These are phyloP conservation scores for Eristalinus sepulchralis DNA, from an alignment of 2,888 invertebrate species.

Conservation along the genomic window DNA sequence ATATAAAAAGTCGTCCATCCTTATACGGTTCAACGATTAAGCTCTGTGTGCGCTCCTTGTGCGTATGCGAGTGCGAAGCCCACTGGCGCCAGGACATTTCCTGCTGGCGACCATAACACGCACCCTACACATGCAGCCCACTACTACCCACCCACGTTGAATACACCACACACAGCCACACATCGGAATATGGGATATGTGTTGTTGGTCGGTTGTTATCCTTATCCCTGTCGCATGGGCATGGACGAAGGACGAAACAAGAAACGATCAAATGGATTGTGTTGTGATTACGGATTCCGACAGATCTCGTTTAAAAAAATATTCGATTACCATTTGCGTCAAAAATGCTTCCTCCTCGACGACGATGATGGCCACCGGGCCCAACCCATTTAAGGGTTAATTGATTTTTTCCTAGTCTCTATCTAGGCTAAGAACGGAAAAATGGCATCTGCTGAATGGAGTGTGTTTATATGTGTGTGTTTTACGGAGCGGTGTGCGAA, in stretches of 20 bases:
- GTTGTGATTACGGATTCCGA: slow-evolving; percentile 48
- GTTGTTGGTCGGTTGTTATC: slow-evolving; percentile 11
- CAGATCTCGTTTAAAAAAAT: slow-evolving; percentile 49
- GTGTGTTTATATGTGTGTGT: background rate
- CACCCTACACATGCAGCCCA: slow-evolving; percentile 5
- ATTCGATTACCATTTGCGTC: slow-evolving; percentile 63
- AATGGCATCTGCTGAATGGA: slow-evolving; percentile 36
- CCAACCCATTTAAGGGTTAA: slow-evolving; percentile 33
- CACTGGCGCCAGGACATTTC: slow-evolving; percentile 50
- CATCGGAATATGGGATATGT: background rate
- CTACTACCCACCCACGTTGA: too few species aligned
- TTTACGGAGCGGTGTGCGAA: slow-evolving; percentile 42
- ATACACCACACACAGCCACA: background rate
- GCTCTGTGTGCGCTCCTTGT: background rate
- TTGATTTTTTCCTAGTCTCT: slow-evolving; percentile 49
- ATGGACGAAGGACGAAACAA: background rate
- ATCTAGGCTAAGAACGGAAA: slow-evolving; percentile 49
- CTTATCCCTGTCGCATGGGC: background rate
- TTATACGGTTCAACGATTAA: slow-evolving; percentile 24
- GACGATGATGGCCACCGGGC: background rate
- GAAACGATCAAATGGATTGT: slow-evolving; percentile 46
- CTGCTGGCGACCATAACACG: slow-evolving; percentile 10
- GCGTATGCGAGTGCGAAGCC: slow-evolving; percentile 27
- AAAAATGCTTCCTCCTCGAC: slow-evolving; percentile 6
- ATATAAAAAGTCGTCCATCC: slow-evolving; percentile 25